phyloP scores from a whole-genome alignment of 1,140 invertebrate genomes.

The Diprion similis region DNA sequence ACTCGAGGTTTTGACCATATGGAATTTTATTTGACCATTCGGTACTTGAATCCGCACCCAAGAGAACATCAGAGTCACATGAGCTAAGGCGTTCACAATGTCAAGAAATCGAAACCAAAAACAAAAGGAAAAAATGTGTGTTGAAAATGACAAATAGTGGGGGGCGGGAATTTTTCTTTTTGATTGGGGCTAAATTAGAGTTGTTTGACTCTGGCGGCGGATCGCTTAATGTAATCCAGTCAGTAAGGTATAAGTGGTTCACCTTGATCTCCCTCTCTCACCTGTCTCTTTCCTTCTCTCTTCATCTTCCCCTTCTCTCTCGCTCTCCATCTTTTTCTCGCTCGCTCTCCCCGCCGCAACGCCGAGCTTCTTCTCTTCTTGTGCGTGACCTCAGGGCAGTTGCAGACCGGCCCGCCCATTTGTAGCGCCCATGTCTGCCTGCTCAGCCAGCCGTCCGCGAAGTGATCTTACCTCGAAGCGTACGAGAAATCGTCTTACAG shows the following conservation, averaged over 20 bases:
- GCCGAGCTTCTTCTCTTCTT: constrained; percentile 3
- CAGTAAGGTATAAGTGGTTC: constrained; percentile 8
- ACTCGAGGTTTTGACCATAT: no score
- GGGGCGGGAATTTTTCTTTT: not conserved
- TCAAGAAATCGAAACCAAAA: no score
- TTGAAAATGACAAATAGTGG: no score
- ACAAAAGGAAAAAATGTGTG: no score
- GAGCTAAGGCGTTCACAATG: no score
- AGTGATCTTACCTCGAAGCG: not conserved
- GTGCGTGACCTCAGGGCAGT: constrained; percentile 6
- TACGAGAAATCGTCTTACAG: no score
- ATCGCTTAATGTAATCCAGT: constrained; percentile 7
- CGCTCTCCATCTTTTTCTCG: constrained; percentile 11
- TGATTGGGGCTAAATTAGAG: not conserved
- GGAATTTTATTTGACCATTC: no score
- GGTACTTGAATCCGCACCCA: no score
- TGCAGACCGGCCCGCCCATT: constrained; percentile 6
- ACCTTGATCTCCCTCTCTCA: not conserved
- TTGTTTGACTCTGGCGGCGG: constrained; percentile 1
- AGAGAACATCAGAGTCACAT: no score
- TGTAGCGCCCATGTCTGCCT: constrained; percentile 6
- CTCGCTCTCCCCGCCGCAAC: not conserved
- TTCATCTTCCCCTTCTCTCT: constrained; percentile 8
- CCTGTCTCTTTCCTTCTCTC: not conserved
- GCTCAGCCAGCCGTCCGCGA: constrained; percentile 3